Base-by-base conservation (phyloP, 2,888 invertebrate genomes). In the Noctua janthe region DNA sequence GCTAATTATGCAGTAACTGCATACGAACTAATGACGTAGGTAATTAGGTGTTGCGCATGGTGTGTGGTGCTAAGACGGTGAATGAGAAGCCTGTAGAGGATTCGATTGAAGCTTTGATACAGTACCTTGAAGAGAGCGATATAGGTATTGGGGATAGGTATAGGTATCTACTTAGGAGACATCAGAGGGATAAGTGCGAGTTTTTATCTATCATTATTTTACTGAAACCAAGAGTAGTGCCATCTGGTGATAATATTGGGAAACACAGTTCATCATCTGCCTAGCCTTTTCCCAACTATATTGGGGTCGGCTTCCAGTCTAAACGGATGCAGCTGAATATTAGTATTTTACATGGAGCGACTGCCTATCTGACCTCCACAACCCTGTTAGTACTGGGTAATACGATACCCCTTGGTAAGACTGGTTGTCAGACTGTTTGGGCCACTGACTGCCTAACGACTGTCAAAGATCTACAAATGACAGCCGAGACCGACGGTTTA, bases 1-100 rank as follows among this genome's bases (percentile, higher is more conserved):
- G 62, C 74, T 86, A 87, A 86, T 87, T 86, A 86, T 81, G 66
- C 70, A 49, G 66, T 69, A 35, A 59, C 73, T 49, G 80, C 84
- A 85, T 66, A 76, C 80, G 54, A 80, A 74, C 72, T 81, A 74
- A 86, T 67, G 74, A 81, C 70, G 64, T 71, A 67, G 56, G 85
- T 77, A 80, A 87, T 80, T 76, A 84, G n/a, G 49, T 72, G 29
- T 54, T 10, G n/a, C 64, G 23, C 51, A 49, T 62, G n/a, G 72
- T 62, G 20, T 54, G 39, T 35, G 56, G 20, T 10, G 17, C 39
- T 49, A 49, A 59, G 71, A 66, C 35, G 39, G 54, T 47, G 83
- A 66, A 64, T 83, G 3, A 29, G 23, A n/a, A 20, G 23, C 29
- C 29, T 76, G 29, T 47, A 35, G 35, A 51, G 15, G 29, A 82